Evolutionary conservation across 2,797 vertebrate species (phyloP), one percentile per base, ranked within the genome.

Genomic region (Argentina silus): DNA sequence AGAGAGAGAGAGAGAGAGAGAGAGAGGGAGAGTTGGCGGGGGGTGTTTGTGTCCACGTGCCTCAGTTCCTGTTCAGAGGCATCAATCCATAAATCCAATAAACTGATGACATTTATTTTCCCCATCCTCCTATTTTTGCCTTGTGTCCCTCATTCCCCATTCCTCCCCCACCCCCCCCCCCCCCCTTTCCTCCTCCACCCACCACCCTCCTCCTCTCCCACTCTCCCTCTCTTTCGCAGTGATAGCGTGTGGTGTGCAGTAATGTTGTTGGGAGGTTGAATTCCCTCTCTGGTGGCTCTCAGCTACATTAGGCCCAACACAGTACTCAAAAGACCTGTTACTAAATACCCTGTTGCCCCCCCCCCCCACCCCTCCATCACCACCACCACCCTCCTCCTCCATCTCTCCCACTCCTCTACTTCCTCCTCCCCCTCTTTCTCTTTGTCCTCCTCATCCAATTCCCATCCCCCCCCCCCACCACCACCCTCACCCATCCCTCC

Each of bases 91-190:
- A 89, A 89, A 90, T 90, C 87, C 89, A 92, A 92, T 92, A 92
- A 91, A 86, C 84, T 84, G 85, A 87, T 91, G 90, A 87, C 90
- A 92, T 91, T 90, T 89, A 81, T n/a, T n/a, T n/a, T n/a, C n/a
- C 64, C 21, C 60, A n/a, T n/a, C 68, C 56, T 51, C 53, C 66
- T 76, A 70, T 62, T 74, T 78, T 78, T n/a, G n/a, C n/a, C 47
- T 69, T 65, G 21, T 56, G 68, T 76, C 72, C 71, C 77, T 36
- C 43, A 5, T 36, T 77, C 79, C 2, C 19, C 56, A 21, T 7
- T 59, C 56, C 19, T 59, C 11, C 10, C 57, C 11, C 23, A 23
- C 8, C 17, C 12, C 12, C 57, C 11, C 23, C 8, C 8, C 17
- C 12, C 12, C 12, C 51, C 15, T 15, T 53, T 53, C 19, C 19